Conservation (phyloP, 2,888 invertebrate genomes). For the Hypolimnas misippus region DNA sequence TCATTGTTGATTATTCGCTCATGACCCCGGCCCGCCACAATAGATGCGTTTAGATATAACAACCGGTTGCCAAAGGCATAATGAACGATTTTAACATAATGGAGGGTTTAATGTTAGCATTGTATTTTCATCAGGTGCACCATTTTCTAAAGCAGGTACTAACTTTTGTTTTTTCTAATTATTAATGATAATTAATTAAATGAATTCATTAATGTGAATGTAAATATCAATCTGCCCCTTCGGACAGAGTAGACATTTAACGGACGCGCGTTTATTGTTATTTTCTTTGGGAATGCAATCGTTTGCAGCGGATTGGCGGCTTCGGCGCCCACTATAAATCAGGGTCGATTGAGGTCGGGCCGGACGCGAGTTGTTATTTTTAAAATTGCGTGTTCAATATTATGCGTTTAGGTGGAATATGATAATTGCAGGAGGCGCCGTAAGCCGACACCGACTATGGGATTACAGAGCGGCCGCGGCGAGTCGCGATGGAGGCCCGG, state of each 20-base stretch:
- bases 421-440: conserved; percentile 82
- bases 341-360: conserved; percentile 74
- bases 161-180: background rate
- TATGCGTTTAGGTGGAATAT: conserved; percentile 84
- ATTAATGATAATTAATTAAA: background rate
- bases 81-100: conserved; percentile 17
- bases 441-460: conserved; percentile 80
- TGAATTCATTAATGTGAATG: background rate
- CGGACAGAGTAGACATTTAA: background rate
- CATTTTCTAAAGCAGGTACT: background rate
- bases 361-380: conserved; percentile 81
- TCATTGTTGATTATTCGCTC: conserved; percentile 45
- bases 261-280: conserved; percentile 6
- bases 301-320: conserved; percentile 52
- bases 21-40: conserved; percentile 41
- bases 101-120: conserved; percentile 15
- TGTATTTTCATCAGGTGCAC: conserved; percentile 8
- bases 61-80: conserved; percentile 11
- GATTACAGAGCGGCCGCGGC: conserved; percentile 74
- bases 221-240: background rate
- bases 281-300: conserved; percentile 55
- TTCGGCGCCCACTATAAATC: conserved; percentile 73
- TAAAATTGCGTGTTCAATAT: conserved; percentile 83
- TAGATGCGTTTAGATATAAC: conserved; percentile 32
- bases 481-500: conserved; percentile 35